Base-by-base conservation (phyloP, 2,888 invertebrate species). In the Agrochola circellaris region DNA sequence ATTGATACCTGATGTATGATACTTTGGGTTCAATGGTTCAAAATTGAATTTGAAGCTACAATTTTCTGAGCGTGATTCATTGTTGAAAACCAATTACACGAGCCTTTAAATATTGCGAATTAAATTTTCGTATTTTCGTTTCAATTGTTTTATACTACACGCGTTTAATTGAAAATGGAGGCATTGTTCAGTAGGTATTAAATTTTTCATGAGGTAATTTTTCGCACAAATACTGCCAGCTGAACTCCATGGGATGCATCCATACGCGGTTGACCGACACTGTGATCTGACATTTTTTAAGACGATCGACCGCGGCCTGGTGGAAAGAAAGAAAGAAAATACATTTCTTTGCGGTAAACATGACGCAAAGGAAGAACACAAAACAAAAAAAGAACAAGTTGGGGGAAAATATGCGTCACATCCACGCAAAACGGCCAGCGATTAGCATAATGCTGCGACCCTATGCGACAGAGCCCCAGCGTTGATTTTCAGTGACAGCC, bases 1-100 rank as follows among this genome's bases (percentile, higher is more conserved):
- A 83, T 75, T 73, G 72, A 81, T 82, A 77, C 68, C 75, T 79
- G 42, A 64, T 58, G 70, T 75, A 51, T 73, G 69, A 81, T 67
- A 76, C 42, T 56, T 30, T n/a, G 69, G 69, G 30, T 66, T 51
- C 51, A 79, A 69, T 62, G 56, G 1, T 71, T 62, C 73, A 74
- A 74, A 64, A 76, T 77, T 76, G 17, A 73, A 73, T 80, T 80
- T 71, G 34, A 56, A 71, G 64, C 66, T 58, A 58, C 61, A 65
- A 71, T 75, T 64, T 67, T 68, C 48, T 58, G 77, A 48, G 1
- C 42, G 23, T 26, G 48, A 51, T 75, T 79, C 73, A 45, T 64
- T 68, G 13, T 66, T 70, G 23, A 26, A 70, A 82, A 81, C 42
- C 82, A 67, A 81, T 79, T 51, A 81, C 15, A 42, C 9, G n/a